Evolutionary conservation across 2,888 invertebrate genomes (phyloP).

Genomic region (Spodoptera picta): DNA sequence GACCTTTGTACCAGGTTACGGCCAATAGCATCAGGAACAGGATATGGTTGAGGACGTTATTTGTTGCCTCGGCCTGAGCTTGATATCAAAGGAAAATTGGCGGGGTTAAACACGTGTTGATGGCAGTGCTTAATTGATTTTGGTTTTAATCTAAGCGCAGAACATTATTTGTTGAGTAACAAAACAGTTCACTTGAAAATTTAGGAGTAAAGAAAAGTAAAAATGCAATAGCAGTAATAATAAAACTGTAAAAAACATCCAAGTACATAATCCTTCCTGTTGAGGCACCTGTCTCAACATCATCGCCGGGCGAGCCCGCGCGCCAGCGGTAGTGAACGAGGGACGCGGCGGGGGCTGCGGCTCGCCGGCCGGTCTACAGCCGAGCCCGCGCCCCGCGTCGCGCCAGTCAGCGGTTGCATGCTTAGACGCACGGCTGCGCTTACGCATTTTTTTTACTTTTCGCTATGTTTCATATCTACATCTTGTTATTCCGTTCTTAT

Average conservation of each 20-base stretch:
- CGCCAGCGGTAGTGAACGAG: too few species aligned
- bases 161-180: neutral
- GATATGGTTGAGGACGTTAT: neutral
- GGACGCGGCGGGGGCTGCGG: too few species aligned
- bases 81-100: constrained; percentile 8
- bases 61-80: constrained; percentile 15
- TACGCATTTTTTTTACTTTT: too few species aligned
- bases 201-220: neutral
- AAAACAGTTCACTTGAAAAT: neutral
- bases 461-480: too few species aligned
- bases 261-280: constrained; percentile 32
- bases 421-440: too few species aligned
- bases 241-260: constrained; percentile 14
- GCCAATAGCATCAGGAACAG: constrained; percentile 6
- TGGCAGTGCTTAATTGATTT: neutral
- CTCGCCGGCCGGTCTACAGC: too few species aligned
- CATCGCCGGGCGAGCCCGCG: too few species aligned
- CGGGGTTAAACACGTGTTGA: neutral
- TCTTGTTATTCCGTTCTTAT: too few species aligned
- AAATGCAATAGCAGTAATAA: constrained; percentile 17
- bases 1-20: constrained; percentile 29
- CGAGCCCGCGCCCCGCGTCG: too few species aligned
- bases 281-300: too few species aligned
- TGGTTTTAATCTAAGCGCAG: too few species aligned
- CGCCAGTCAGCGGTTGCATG: too few species aligned